Base-by-base conservation (phyloP, 2,797 vertebrate species). In the Octomys mimax region DNA sequence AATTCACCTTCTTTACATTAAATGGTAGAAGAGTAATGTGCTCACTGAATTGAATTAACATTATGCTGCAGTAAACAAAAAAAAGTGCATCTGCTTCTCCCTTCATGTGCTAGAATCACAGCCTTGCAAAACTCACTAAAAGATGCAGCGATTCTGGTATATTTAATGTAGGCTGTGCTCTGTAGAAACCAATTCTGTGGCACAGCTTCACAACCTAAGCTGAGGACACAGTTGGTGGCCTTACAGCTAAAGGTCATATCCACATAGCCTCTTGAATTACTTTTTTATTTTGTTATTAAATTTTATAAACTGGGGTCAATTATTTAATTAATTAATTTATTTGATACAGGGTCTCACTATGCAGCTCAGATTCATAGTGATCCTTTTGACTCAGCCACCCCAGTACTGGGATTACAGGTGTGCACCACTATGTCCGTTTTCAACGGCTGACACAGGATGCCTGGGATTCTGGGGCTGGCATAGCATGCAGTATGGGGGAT, bases 1-100 rank as follows among this genome's bases (percentile, higher is more conserved):
- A 80, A 82, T 90, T 19, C 16, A 71, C 64, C 83, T 87, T 88
- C 78, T 95, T 86, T 85, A 61, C 86, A 68, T 61, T 95, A 93
- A 96, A 91, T 57, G 57, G 42, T 57, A 79, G 31, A 75, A 57
- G 24, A 93, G 10, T 19, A 42, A 95, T 82, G 68, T 73, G 54
- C 49, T 92, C 52, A 68, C 26, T 9, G 70, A 80, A 59, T 33
- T 3, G 12, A 1, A 9, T 70, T 61, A 36, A 82, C 28, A 22
- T 64, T 10, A 2, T 62, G n/a, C 2, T 33, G 81, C 33, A 5
- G 18, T 54, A 70, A 70, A 73, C 28, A 1, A 16, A 75, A 16
- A 8, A 8, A n/a, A 18, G 46, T 75, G 36, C 52, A 73, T 73
- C 52, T 90, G 92, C 61, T 82, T 64, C 68, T 49, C 68, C 42